Base-by-base conservation (phyloP, 2,797 vertebrate species). In the Erethizon dorsatum region DNA sequence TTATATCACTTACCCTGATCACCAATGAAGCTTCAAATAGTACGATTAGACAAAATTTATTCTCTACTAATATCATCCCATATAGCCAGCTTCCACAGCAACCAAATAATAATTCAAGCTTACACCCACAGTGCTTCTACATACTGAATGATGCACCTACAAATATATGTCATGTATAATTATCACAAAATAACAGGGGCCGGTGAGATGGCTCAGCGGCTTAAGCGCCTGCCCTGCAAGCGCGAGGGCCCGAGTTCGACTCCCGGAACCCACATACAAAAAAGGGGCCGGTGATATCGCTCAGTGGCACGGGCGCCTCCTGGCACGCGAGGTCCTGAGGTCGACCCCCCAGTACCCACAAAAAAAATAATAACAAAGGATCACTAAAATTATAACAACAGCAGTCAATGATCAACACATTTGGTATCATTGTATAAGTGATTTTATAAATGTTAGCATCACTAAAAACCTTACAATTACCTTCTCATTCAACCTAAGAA, bases 361-460 rank as follows among this genome's bases (percentile, higher is more conserved):
- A 41, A 41, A 41, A 41, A 41, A 41, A 80, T 45, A 71, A 92
- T 84, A 93, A 78, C 28, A 79, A 92, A 90, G 77, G 47, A 4
- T 88, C 65, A 54, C 9, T 87, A 94, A 59, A 18, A 94, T 97
- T 59, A 96, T 41, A 94, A 78, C 10, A 79, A 26, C 41, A 69
- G 67, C 93, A 82, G 26, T 82, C 78, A 93, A 9, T 83, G 50
- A 69, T 69, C 28, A 93, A 50, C 10, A 88, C 50, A 79, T 69
- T 79, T 84, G 82, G 5, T 52, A 96, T 95, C 15, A 80, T 69
- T 88, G 73, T 85, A 14, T 59, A 82, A 87, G 65, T 88, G 90
- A 88, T 61, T 78, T 89, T 87, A 85, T 91, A 83, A 97, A 95
- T 78, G 50, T 41, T 92, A 85, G 45, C 59, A 91, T 73, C 41